A percentile compares a stretch with the other conserved stretches of the same genome.
Evolutionary conservation across 2,888 invertebrate genomes (phyloP).

Genomic region (Trachelus troglodyta): DNA sequence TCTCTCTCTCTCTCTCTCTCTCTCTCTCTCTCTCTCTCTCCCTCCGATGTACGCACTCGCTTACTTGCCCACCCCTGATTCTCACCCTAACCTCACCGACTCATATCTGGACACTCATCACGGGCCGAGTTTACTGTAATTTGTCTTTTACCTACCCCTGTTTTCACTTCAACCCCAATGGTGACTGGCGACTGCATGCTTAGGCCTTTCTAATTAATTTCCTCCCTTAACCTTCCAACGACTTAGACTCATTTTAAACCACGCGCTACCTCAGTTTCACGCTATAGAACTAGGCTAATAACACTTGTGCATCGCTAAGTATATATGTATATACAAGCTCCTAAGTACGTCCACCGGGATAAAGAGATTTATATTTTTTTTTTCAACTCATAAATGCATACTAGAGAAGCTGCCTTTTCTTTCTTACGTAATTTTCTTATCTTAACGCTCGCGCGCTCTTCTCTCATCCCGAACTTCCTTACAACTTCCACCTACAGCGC

Average conservation of each 20-base stretch:
- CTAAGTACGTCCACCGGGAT: not conserved
- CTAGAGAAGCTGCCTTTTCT: not conserved
- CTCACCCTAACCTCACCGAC: not conserved
- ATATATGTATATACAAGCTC: not conserved
- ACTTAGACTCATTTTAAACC: not conserved
- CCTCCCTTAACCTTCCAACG: not conserved
- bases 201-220: not conserved
- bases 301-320: not conserved
- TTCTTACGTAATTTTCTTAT: not conserved
- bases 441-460: not conserved
- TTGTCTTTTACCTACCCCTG: not conserved
- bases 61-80: not conserved
- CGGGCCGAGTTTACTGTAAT: not conserved
- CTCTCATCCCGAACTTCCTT: not conserved
- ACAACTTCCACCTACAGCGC: not conserved
- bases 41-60: not conserved
- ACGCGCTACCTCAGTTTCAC: not conserved
- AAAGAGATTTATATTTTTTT: not conserved
- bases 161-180: not conserved
- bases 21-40: conserved; percentile 8
- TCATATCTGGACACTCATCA: not conserved
- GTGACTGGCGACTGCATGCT: not conserved
- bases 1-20: not conserved
- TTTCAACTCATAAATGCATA: not conserved
- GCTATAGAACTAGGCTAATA: not conserved